Conservation (phyloP, 1,140 invertebrate species). For the Charaxes varanes region DNA sequence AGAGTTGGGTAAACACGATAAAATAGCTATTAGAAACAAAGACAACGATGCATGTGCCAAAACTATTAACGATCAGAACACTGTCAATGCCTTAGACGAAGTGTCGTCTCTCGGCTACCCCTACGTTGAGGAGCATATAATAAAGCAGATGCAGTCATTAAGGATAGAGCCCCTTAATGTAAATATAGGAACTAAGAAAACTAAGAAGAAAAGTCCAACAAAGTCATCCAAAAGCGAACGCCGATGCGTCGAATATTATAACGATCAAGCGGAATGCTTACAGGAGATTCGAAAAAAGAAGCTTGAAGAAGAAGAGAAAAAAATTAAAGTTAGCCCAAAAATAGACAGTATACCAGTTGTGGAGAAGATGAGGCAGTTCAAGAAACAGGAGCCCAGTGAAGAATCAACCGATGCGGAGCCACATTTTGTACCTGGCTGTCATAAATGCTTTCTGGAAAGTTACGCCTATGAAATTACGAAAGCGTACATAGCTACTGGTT, state of each 20-base stretch:
- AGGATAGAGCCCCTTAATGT: slow-evolving; percentile 60
- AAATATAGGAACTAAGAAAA: slow-evolving; percentile 47
- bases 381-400: slow-evolving; percentile 57
- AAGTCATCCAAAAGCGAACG: slow-evolving; percentile 54
- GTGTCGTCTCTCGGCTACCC: slow-evolving; percentile 44
- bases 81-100: slow-evolving; percentile 35
- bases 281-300: slow-evolving; percentile 63
- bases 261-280: slow-evolving; percentile 70
- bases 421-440: slow-evolving; percentile 57
- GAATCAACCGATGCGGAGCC: slow-evolving; percentile 65
- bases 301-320: slow-evolving; percentile 55
- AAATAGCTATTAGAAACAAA: slow-evolving; percentile 51
- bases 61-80: slow-evolving; percentile 43
- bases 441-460: slow-evolving; percentile 71
- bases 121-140: slow-evolving; percentile 61
- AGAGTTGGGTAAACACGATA: slow-evolving; percentile 60
- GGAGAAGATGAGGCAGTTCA: slow-evolving; percentile 53
- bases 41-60: slow-evolving; percentile 58
- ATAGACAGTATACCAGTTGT: slow-evolving; percentile 35
- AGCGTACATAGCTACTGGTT: slow-evolving; percentile 61
- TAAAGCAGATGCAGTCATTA: slow-evolving; percentile 66
- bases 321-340: slow-evolving; percentile 36
- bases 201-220: slow-evolving; percentile 48
- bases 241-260: slow-evolving; percentile 68
- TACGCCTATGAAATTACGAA: slow-evolving; percentile 67